A percentile compares a stretch with the other conserved stretches of the same genome.
Conservation (phyloP, 2,888 invertebrate genomes). For the Drosophila testacea region DNA sequence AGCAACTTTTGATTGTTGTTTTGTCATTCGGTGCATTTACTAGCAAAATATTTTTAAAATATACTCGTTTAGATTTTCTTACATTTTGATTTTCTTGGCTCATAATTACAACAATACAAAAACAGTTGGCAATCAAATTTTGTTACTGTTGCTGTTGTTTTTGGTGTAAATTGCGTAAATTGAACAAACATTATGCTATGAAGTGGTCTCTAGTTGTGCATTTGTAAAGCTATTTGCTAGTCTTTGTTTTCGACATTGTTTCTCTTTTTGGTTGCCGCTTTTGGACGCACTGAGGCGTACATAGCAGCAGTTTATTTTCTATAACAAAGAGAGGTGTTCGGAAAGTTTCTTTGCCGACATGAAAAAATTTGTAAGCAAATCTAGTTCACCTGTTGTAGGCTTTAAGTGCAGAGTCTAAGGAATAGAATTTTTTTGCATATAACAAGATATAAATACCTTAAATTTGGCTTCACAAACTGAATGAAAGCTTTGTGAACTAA, state of each 20-base stretch:
- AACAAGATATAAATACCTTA: too few species aligned
- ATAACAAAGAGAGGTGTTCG: conserved; percentile 37
- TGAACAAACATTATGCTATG: conserved; percentile 75
- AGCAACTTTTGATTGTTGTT: conserved; percentile 23
- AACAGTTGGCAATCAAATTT: conserved; percentile 73
- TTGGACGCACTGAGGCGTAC: conserved; percentile 69
- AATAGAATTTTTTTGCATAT: too few species aligned
- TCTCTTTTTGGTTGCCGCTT: conserved; percentile 36
- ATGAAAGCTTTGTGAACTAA: too few species aligned
- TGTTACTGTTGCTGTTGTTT: conserved; percentile 24
- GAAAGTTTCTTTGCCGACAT: conserved; percentile 3
- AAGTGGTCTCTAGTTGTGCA: conserved; percentile 50
- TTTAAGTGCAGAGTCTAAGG: too few species aligned
- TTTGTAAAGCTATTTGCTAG: conserved; percentile 61
- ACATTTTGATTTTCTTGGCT: conserved; percentile 31
- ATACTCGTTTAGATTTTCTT: conserved; percentile 7
- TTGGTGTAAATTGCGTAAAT: conserved; percentile 77
- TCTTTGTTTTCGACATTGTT: conserved; percentile 46
- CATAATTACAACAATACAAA: conserved; percentile 70
- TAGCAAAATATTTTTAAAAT: conserved; percentile 9
- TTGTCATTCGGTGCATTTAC: conserved; percentile 23
- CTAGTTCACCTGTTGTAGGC: too few species aligned
- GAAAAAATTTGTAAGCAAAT: too few species aligned
- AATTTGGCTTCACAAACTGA: too few species aligned
- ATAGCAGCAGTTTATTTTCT: conserved; percentile 38